These are phyloP conservation scores for Neopelma chrysocephalum DNA, from an alignment of 2,797 vertebrate species.

Conservation along the genomic window DNA sequence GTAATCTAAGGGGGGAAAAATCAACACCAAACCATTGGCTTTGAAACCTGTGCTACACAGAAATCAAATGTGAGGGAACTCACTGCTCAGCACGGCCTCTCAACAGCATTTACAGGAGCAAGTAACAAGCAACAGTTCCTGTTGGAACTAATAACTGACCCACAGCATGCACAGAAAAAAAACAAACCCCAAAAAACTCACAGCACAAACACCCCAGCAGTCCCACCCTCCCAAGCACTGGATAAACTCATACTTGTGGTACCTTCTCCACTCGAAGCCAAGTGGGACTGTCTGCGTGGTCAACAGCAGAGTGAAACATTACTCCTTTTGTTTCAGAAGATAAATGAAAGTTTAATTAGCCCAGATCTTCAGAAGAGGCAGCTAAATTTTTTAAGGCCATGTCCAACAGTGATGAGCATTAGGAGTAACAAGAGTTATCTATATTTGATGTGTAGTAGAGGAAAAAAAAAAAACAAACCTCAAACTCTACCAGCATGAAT, in stretches of 20 bases:
- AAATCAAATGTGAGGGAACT: not conserved
- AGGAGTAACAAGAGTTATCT: not conserved
- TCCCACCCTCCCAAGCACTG: not conserved
- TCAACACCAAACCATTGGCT: not conserved
- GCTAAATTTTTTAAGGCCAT: not conserved
- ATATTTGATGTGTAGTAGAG: not conserved
- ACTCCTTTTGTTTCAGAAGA: not conserved
- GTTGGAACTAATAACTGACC: not conserved
- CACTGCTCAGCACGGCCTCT: not conserved
- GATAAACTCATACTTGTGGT: accelerated
- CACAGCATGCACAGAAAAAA: not conserved
- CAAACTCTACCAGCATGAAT: not conserved
- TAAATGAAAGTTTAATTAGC: not conserved
- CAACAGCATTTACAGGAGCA: not conserved
- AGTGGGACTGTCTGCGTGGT: not conserved
- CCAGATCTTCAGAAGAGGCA: not conserved
- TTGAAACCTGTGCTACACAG: not conserved
- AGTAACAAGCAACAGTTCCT: not conserved
- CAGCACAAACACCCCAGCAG: not conserved
- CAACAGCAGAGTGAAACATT: not conserved
- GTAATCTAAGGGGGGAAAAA: not conserved
- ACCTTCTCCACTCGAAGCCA: not conserved
- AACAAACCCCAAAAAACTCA: not conserved
- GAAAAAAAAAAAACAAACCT: not conserved
- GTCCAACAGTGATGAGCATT: not conserved